A percentile compares a stretch with the other conserved stretches of the same genome.
Evolutionary conservation across 2,797 vertebrate genomes (phyloP).

Genomic region (Glyptemys insculpta): DNA sequence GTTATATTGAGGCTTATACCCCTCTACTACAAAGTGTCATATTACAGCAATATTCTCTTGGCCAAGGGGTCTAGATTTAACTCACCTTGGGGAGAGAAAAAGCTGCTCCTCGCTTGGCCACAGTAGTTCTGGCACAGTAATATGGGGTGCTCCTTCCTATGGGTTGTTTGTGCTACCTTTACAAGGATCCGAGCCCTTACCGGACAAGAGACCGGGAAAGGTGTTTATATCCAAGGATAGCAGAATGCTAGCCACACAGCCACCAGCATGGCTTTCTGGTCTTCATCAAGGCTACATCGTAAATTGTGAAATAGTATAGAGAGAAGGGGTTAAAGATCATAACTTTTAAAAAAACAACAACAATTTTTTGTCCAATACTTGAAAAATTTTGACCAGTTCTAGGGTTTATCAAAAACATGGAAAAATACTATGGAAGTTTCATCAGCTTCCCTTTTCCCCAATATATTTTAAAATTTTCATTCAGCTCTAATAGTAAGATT

Average conservation of each 20-base stretch:
- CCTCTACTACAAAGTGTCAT: neutral
- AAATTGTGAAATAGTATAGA: neutral
- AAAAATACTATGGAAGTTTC: neutral
- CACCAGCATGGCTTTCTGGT: neutral
- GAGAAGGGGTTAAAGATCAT: neutral
- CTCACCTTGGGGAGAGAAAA: neutral
- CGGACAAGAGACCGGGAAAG: neutral
- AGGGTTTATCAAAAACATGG: neutral
- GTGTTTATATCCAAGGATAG: rapidly evolving
- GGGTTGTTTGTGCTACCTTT: rapidly evolving
- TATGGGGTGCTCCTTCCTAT: neutral
- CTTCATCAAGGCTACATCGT: rapidly evolving
- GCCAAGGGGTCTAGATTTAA: neutral
- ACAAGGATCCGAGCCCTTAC: rapidly evolving
- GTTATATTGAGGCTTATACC: neutral
- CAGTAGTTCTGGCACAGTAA: neutral
- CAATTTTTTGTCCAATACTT: rapidly evolving
- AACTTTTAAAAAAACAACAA: rapidly evolving
- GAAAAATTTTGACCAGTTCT: rapidly evolving
- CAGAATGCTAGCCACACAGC: rapidly evolving
- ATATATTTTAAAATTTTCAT: neutral
- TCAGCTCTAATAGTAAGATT: neutral
- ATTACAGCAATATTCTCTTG: neutral
- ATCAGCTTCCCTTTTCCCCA: neutral
- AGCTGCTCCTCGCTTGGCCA: neutral